Evolutionary conservation across 2,113 vertebrate species (phyloP).

Genomic region (Eira barbara): DNA sequence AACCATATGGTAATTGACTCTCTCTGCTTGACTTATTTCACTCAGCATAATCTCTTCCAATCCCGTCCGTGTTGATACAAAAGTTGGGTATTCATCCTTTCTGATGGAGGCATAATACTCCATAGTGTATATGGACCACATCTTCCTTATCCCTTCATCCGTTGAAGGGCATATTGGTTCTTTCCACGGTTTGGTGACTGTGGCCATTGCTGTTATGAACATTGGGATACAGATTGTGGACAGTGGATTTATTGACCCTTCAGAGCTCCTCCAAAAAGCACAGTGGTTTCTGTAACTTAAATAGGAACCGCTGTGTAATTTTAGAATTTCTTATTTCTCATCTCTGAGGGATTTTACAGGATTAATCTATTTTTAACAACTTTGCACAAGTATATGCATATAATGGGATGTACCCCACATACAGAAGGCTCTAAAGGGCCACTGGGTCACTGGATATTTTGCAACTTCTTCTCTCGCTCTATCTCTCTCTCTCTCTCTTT

Average conservation of each 20-base stretch:
- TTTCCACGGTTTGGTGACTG: no score
- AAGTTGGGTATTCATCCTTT: no score
- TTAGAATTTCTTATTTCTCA: neutral
- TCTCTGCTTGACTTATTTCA: no score
- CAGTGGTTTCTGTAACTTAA: neutral
- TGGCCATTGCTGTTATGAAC: no score
- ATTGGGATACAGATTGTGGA: no score
- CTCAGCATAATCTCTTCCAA: no score
- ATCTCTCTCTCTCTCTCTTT: neutral
- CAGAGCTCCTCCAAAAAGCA: neutral
- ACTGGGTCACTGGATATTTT: neutral
- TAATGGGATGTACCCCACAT: neutral
- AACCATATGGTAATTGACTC: no score
- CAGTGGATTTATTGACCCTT: neutral
- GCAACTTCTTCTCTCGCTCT: neutral
- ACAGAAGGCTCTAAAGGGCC: neutral
- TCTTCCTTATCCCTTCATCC: no score
- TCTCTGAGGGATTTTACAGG: neutral
- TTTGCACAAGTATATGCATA: neutral
- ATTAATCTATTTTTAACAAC: slow-evolving; percentile 26
- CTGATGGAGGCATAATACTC: no score
- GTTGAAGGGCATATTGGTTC: no score
- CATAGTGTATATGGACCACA: no score
- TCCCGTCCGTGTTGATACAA: no score
- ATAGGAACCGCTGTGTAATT: neutral